Evolutionary conservation across 2,888 invertebrate genomes (phyloP).

Genomic region (Pyralis farinalis): DNA sequence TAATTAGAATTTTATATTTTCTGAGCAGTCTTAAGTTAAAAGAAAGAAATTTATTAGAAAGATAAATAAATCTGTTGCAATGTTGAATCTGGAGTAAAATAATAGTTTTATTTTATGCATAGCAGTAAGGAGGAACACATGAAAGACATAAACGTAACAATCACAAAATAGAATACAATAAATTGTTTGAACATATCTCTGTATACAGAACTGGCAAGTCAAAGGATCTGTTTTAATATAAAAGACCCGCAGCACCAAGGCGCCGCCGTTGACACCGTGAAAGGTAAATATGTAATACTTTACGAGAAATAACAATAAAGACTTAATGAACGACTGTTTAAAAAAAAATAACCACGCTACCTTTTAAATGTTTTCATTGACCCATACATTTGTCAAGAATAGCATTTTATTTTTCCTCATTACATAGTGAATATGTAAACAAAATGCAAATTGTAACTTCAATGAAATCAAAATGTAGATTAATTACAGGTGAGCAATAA

Average conservation of each 20-base stretch:
- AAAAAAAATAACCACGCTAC: constrained; percentile 40
- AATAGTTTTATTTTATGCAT: too few species aligned
- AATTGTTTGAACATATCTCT: constrained; percentile 45
- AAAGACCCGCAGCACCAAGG: constrained; percentile 26
- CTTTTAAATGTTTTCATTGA: constrained; percentile 43
- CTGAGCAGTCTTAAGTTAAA: too few species aligned
- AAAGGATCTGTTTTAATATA: constrained; percentile 41
- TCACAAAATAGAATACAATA: constrained; percentile 30
- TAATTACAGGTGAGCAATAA: constrained; percentile 24
- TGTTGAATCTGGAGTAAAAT: too few species aligned
- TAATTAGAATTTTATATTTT: too few species aligned
- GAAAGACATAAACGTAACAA: constrained; percentile 22
- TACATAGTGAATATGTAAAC: constrained; percentile 26
- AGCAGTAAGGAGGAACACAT: too few species aligned
- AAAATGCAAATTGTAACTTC: background rate
- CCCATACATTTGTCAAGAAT: constrained; percentile 26
- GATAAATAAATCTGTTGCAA: too few species aligned
- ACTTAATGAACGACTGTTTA: constrained; percentile 61
- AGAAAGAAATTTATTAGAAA: too few species aligned
- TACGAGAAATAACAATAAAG: constrained; percentile 55
- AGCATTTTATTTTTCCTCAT: constrained; percentile 31
- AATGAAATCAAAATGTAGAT: constrained; percentile 12
- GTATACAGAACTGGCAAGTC: constrained; percentile 45
- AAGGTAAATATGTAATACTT: constrained; percentile 57
- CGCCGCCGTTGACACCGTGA: constrained; percentile 32